Percentiles rank a stretch among this genome's conserved stretches.
Conservation (phyloP, 2,888 invertebrate species). For the Keiferia lycopersicella region DNA sequence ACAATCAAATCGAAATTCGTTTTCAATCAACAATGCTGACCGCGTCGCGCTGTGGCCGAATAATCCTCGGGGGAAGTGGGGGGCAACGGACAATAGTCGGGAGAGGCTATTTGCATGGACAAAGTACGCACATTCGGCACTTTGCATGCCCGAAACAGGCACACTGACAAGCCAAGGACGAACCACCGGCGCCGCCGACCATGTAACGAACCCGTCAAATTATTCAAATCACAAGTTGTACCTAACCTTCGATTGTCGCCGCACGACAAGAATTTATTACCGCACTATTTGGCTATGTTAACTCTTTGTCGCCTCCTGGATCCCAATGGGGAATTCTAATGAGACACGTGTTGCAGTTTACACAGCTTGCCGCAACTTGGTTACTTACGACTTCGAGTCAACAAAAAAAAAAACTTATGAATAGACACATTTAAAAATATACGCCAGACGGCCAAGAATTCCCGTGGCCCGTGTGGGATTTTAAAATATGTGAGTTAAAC, state of each 20-base stretch:
- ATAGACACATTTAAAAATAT: conserved; percentile 48
- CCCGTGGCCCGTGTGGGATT: conserved; percentile 42
- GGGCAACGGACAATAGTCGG: conserved; percentile 67
- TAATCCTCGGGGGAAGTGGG: conserved; percentile 53
- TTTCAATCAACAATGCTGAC: conserved; percentile 63
- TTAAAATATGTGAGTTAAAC: conserved; percentile 44
- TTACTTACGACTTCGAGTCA: conserved; percentile 41
- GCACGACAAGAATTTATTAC: conserved; percentile 60
- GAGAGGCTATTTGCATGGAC: conserved; percentile 71
- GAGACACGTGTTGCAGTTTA: conserved; percentile 66
- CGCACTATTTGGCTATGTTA: conserved; percentile 43
- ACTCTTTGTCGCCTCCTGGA: conserved; percentile 50
- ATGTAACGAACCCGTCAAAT: conserved; percentile 61
- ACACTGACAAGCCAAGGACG: conserved; percentile 49
- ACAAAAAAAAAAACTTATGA: conserved; percentile 58
- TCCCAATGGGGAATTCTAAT: conserved; percentile 45
- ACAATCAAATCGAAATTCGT: conserved; percentile 64
- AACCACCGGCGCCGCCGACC: conserved; percentile 54
- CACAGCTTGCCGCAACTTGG: conserved; percentile 50
- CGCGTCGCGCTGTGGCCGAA: conserved; percentile 60
- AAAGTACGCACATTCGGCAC: conserved; percentile 61
- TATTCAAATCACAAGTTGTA: conserved; percentile 68
- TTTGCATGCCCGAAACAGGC: conserved; percentile 72
- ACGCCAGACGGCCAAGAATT: conserved; percentile 34
- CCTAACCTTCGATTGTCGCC: conserved; percentile 52